Base-by-base conservation (phyloP, 2,797 vertebrate species). In the Mormyrus hasselquistii region DNA sequence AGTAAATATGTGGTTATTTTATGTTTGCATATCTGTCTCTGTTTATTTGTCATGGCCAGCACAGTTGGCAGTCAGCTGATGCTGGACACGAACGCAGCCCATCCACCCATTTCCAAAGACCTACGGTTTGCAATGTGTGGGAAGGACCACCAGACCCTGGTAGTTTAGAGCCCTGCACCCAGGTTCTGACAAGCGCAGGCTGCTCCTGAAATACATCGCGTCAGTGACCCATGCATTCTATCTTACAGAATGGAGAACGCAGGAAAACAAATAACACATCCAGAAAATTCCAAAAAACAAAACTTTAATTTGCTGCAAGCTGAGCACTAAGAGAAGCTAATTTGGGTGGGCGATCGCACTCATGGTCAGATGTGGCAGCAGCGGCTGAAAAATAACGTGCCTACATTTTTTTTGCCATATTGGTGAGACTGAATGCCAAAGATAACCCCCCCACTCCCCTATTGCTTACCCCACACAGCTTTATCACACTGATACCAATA, bases 41-140 rank as follows among this genome's bases (percentile, higher is more conserved):
- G 52, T 87, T 38, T 14, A 22, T 25, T 9, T 53, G 49, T 49
- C 52, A 55, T 52, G 29, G 52, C 85, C 85, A 14, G 52, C 53
- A 3, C 91, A 96, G 96, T 95, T 88, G 94, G 91, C 88, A 94
- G 95, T 88, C 93, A 92, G 1, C 38, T 96, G 92, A 95, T 92
- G 84, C 90, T 96, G 91, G 95, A 96, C 92, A 91, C 92, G 3
- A 95, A 95, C 93, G 91, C 95, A 0, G 52, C 85, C 50, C 85
- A 22, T 57, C 53, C 85, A 22, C 52, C 55, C 34, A 57, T 87
- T 25, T 87, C 85, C 25, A 8, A 41, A 34, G 85, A 57, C 52
- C 52, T 57, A 25, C 85, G 6, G 52, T 59, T 52, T 57, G 52
- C 52, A 41, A 10, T 9, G 22, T 53, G 50, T 38, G 50, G 29